phyloP scores from a whole-genome alignment of 2,888 invertebrate species.

The Xestoiulus laeticollis region DNA sequence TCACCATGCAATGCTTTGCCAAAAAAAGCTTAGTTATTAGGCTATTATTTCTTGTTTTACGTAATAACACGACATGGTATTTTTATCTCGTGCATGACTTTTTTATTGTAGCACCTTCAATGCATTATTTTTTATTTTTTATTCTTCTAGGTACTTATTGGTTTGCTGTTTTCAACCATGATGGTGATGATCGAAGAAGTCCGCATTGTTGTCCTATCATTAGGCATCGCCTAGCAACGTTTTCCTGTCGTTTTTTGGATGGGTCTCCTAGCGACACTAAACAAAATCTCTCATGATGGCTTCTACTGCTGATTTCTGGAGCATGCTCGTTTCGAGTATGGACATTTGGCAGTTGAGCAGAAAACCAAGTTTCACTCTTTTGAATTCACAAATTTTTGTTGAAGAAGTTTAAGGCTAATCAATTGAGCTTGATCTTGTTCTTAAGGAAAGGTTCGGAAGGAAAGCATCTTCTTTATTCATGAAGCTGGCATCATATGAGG shows the following conservation, averaged over 20 bases:
- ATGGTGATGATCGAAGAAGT: conserved; percentile 28
- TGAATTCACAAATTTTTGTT: neutral
- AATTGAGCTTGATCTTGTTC: neutral
- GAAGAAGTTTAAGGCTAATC: neutral
- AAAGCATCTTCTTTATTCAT: neutral
- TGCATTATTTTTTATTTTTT: neutral
- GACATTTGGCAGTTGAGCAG: neutral
- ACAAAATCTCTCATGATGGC: neutral
- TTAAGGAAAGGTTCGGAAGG: too few relatives aligned
- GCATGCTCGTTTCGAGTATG: neutral
- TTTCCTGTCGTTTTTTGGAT: neutral
- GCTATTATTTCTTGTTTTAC: neutral
- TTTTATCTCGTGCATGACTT: neutral
- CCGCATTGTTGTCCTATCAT: conserved; percentile 7
- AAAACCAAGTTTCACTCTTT: neutral
- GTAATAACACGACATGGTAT: neutral
- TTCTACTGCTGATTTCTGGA: conserved; percentile 13
- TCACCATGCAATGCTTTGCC: neutral
- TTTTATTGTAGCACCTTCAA: neutral
- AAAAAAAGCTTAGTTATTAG: neutral
- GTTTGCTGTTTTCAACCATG: neutral
- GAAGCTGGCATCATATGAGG: neutral
- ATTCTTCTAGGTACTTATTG: conserved; percentile 22
- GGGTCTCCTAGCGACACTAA: conserved; percentile 6
- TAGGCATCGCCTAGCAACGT: conserved; percentile 29